Conservation (phyloP, 2,888 invertebrate genomes). For the Pheosia tremula region DNA sequence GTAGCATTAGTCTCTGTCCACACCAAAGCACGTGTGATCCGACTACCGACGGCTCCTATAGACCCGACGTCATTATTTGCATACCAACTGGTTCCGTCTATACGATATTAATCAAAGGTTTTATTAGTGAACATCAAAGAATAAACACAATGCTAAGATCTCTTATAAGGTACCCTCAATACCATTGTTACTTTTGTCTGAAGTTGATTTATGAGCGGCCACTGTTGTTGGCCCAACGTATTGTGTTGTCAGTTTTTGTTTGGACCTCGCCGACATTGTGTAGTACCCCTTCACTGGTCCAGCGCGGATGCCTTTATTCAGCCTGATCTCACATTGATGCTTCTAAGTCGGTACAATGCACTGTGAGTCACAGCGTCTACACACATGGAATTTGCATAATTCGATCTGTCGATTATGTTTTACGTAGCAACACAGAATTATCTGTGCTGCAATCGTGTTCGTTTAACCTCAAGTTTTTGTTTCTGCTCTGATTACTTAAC, state of each 20-base stretch:
- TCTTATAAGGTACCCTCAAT: constrained; percentile 85
- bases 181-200: constrained; percentile 84
- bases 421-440: constrained; percentile 25
- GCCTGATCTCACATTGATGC: constrained; percentile 80
- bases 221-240: constrained; percentile 81
- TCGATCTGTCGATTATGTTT: constrained; percentile 24
- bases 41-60: constrained; percentile 74
- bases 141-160: constrained; percentile 82
- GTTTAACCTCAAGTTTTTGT: neutral
- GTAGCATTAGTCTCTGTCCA: constrained; percentile 75
- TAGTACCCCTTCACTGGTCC: constrained; percentile 78
- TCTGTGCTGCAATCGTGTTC: constrained; percentile 1
- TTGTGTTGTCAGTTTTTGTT: constrained; percentile 84
- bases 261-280: constrained; percentile 81
- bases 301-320: constrained; percentile 77
- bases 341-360: constrained; percentile 73
- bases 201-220: constrained; percentile 84
- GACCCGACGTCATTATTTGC: constrained; percentile 74
- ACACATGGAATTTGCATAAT: constrained; percentile 50
- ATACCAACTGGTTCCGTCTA: constrained; percentile 81
- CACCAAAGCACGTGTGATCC: constrained; percentile 78
- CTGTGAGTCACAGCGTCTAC: constrained; percentile 60
- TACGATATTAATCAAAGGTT: constrained; percentile 85
- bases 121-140: constrained; percentile 85
- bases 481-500: constrained; percentile 3